Base-by-base conservation (phyloP, 2,888 invertebrate species). In the Ophioninae sp. region DNA sequence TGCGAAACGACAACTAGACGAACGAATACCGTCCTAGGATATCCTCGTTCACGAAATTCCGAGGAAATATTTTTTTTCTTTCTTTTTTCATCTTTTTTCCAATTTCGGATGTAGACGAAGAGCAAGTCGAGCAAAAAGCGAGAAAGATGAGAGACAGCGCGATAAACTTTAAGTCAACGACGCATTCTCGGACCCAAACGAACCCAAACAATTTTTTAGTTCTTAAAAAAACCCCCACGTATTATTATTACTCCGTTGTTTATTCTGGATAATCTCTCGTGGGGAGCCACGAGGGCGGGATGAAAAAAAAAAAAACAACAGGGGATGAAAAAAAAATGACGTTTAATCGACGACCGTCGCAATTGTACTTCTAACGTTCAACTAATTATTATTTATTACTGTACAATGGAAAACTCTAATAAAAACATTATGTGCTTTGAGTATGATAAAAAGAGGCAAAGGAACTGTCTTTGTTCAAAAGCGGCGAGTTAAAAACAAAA, bases 331-430 rank as follows among this genome's bases (percentile, higher is more conserved):
- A 6, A 61, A 44, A 50, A 21, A 69, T 37, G 59, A 68, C 50
- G n/a, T 67, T 41, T 65, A 70, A 79, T 61, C 74, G 81, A 81
- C 56, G 65, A 78, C 78, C 78, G 81, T 79, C 74, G 74, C 78
- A 72, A 84, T 50, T 84, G 84, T 84, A 84, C 75, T 81, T 86
- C 87, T 90, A 89, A 90, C 90, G 87, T 88, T 88, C 87, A 90
- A 91, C 89, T 91, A 91, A 91, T 91, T 87, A 91, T 91, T 87
- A 86, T 90, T 91, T 91, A 91, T 90, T 90, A 90, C 90, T 91
- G 91, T 91, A 91, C 88, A 89, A 91, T 91, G 89, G 87, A 91
- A 91, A 91, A 87, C 87, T 87, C 88, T 87, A 91, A 91, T 91
- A 91, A 91, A 91, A 91, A 90, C 30, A 30, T 30, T 30, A 88